Evolutionary conservation across 2,888 invertebrate genomes (phyloP).

Genomic region (Nomada fabriciana): DNA sequence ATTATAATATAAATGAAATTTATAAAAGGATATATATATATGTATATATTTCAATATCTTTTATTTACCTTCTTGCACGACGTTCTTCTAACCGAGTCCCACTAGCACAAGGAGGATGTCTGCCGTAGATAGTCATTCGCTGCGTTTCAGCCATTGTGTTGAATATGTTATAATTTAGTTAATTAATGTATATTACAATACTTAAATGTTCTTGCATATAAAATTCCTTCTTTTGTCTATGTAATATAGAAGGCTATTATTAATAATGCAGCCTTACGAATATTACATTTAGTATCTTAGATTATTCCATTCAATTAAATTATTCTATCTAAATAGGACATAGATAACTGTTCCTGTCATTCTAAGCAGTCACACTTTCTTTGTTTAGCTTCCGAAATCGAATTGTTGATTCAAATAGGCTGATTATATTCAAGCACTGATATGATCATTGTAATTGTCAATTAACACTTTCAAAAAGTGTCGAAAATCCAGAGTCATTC

Average conservation of each 20-base stretch:
- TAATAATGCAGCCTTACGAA: conserved; percentile 16
- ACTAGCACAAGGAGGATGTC: conserved; percentile 91
- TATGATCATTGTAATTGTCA: conserved; percentile 27
- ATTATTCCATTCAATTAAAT: conserved; percentile 34
- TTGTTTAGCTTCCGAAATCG: conserved; percentile 23
- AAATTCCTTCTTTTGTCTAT: conserved; percentile 25
- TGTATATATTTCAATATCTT: background rate
- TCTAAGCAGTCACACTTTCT: conserved; percentile 1
- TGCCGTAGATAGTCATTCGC: conserved; percentile 90
- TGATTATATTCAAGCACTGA: conserved; percentile 20
- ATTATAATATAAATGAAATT: background rate
- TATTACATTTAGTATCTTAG: conserved; percentile 21
- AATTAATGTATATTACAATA: conserved; percentile 36
- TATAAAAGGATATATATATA: background rate
- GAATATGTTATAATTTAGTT: conserved; percentile 38
- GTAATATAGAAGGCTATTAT: conserved; percentile 24
- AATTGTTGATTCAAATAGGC: conserved; percentile 15
- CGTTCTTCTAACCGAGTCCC: conserved; percentile 90
- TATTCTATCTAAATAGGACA: conserved; percentile 27
- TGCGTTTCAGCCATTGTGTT: conserved; percentile 89
- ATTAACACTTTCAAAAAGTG: background rate
- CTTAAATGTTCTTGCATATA: conserved; percentile 26
- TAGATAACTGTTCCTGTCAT: conserved; percentile 32
- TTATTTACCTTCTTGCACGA: conserved; percentile 86
- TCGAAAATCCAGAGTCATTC: conserved; percentile 6